Percentiles rank a stretch among this genome's conserved stretches.
Evolutionary conservation across 2,113 vertebrate genomes (phyloP).

Genomic region (Papio anubis): DNA sequence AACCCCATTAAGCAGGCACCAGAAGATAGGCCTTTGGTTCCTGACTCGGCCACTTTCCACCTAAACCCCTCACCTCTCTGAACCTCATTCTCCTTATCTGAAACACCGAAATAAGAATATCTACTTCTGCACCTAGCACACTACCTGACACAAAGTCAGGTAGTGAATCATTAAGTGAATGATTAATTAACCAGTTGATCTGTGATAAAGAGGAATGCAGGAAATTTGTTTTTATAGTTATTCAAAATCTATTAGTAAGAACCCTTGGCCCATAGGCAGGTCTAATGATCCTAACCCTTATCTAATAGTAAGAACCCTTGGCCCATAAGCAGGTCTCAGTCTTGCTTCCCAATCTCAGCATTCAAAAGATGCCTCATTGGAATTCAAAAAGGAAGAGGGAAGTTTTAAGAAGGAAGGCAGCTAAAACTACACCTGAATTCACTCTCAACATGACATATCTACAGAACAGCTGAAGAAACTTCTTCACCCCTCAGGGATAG

Average conservation of each 20-base stretch:
- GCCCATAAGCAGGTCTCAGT: background rate
- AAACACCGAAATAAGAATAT: background rate
- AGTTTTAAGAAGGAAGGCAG: background rate
- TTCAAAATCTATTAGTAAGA: background rate
- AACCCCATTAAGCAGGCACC: background rate
- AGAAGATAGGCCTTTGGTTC: background rate
- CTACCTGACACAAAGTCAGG: background rate
- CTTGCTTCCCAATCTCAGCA: background rate
- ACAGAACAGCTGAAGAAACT: background rate
- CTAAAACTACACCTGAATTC: background rate
- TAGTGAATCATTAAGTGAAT: background rate
- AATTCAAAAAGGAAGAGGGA: background rate
- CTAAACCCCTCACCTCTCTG: background rate
- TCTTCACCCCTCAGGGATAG: background rate
- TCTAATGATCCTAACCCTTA: background rate
- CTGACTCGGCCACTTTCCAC: background rate
- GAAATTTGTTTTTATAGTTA: background rate
- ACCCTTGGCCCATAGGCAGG: background rate
- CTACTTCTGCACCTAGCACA: background rate
- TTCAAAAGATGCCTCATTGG: background rate
- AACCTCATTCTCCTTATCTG: background rate
- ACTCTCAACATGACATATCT: background rate
- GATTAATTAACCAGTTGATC: background rate
- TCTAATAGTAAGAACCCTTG: background rate
- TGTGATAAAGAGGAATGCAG: background rate